Conservation (phyloP, 2,888 invertebrate genomes). For the Colletes collaris region DNA sequence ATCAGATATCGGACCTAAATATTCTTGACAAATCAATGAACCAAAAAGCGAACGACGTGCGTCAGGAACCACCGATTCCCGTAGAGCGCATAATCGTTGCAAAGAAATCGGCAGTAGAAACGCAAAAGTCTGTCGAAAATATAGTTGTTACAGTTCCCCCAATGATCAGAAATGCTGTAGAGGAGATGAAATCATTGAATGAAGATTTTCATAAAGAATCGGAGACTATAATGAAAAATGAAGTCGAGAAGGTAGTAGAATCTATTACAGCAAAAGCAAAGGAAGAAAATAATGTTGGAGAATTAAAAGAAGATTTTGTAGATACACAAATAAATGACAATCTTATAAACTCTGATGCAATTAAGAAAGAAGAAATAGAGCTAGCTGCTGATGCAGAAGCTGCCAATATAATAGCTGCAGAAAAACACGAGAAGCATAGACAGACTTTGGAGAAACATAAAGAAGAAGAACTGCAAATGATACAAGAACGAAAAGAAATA, state of each 20-base stretch:
- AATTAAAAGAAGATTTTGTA: conserved; percentile 77
- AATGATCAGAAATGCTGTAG: conserved; percentile 85
- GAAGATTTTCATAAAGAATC: conserved; percentile 70
- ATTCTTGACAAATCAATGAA: conserved; percentile 56
- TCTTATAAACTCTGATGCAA: conserved; percentile 80
- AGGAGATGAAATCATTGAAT: conserved; percentile 87
- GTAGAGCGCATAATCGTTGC: conserved; percentile 78
- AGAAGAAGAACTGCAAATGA: conserved; percentile 87
- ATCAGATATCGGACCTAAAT: conserved; percentile 50
- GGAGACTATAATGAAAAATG: conserved; percentile 34
- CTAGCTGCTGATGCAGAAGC: conserved; percentile 81
- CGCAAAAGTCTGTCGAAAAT: conserved; percentile 58
- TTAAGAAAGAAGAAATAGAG: conserved; percentile 83
- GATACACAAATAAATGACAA: conserved; percentile 77
- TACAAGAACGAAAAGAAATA: conserved; percentile 88
- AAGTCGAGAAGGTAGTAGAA: conserved; percentile 29
- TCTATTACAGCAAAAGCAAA: conserved; percentile 73
- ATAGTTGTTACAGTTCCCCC: conserved; percentile 54
- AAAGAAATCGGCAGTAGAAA: conserved; percentile 72
- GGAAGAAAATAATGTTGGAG: conserved; percentile 52
- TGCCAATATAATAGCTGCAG: conserved; percentile 74
- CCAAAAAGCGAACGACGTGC: conserved; percentile 63
- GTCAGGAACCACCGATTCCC: conserved; percentile 81
- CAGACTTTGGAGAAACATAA: conserved; percentile 87
- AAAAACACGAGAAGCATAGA: conserved; percentile 79